These are phyloP conservation scores for Myrmecophaga tridactyla DNA, from an alignment of 2,113 vertebrate species.

Conservation along the genomic window DNA sequence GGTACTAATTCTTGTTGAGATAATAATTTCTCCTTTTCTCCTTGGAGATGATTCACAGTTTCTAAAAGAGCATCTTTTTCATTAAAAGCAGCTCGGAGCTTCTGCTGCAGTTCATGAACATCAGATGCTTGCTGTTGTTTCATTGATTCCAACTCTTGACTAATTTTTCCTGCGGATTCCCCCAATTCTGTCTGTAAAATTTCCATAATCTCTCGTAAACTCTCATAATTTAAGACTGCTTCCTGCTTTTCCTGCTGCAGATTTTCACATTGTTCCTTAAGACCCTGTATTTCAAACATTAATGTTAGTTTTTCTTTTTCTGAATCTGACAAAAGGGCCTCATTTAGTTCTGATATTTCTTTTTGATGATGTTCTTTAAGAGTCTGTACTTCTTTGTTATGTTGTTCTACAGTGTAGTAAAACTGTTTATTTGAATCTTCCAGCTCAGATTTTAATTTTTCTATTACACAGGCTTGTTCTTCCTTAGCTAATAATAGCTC, in stretches of 20 bases:
- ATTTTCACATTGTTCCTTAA: conserved; percentile 85
- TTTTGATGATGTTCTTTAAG: conserved; percentile 81
- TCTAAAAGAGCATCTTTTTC: conserved; percentile 88
- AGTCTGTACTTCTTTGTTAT: conserved; percentile 76
- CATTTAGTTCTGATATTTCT: conserved; percentile 82
- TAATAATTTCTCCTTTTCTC: conserved; percentile 77
- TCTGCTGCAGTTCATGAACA: conserved; percentile 89
- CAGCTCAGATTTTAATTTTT: conserved; percentile 83
- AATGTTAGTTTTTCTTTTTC: conserved; percentile 83
- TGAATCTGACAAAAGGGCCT: conserved; percentile 75
- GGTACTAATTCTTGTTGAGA: conserved; percentile 75
- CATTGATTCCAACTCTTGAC: conserved; percentile 90
- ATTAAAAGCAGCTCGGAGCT: conserved; percentile 84
- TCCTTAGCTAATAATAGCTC: conserved; percentile 93
- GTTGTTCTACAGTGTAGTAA: conserved; percentile 65
- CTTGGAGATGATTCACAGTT: conserved; percentile 81
- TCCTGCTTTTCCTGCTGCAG: conserved; percentile 88
- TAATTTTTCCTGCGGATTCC: conserved; percentile 90
- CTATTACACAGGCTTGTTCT: conserved; percentile 81
- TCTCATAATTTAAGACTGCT: conserved; percentile 86
- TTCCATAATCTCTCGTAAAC: conserved; percentile 87
- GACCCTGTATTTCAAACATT: conserved; percentile 82
- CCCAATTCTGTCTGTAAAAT: conserved; percentile 89
- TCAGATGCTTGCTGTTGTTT: conserved; percentile 89
- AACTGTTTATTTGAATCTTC: conserved; percentile 73